Conservation (phyloP, 2,888 invertebrate genomes). For the Leptogaster cylindrica region DNA sequence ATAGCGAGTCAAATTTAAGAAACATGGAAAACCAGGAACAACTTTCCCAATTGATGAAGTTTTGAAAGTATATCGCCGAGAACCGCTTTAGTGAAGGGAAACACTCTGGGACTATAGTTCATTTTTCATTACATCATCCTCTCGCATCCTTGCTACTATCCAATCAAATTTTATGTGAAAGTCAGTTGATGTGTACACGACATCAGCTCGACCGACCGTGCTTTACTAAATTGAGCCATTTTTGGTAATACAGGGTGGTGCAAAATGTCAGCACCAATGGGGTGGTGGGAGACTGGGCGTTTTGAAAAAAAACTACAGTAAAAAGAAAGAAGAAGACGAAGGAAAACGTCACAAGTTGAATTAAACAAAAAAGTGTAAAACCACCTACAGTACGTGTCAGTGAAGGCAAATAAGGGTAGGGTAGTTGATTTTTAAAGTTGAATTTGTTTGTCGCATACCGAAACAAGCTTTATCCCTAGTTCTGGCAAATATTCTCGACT, state of each 20-base stretch:
- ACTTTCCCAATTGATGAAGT: background rate
- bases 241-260: background rate
- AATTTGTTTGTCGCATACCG: conserved; percentile 3
- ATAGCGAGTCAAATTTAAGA: background rate
- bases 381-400: conserved; percentile 1
- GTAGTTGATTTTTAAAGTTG: conserved; percentile 1
- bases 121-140: background rate
- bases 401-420: background rate
- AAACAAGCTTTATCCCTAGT: conserved; percentile 10
- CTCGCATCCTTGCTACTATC: background rate
- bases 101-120: background rate
- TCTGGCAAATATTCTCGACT: background rate
- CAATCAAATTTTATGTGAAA: background rate
- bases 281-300: too few species aligned
- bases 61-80: background rate
- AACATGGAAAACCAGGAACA: background rate
- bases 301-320: conserved; percentile 2
- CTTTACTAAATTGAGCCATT: background rate
- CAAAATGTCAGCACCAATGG: background rate
- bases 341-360: conserved; percentile 1
- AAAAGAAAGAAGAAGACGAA: too few species aligned
- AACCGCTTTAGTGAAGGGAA: background rate
- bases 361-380: background rate
- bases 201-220: background rate
- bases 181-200: background rate